Evolutionary conservation across 2,888 invertebrate genomes (phyloP).

Genomic region (Epistrophe eligans): DNA sequence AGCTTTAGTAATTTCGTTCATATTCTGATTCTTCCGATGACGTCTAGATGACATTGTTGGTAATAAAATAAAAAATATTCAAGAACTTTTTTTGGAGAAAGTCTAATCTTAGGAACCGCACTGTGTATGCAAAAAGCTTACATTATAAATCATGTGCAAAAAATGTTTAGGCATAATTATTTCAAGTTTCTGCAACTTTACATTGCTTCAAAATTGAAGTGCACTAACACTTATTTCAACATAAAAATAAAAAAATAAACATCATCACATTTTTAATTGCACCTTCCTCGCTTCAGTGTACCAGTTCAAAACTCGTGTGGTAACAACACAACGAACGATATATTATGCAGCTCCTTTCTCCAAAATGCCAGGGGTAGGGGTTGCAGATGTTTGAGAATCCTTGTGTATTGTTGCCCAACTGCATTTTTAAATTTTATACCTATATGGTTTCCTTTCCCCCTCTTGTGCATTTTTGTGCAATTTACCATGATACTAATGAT

Average conservation of each 20-base stretch:
- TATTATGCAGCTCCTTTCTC: constrained; percentile 21
- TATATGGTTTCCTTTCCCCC: constrained; percentile 23
- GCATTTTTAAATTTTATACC: constrained; percentile 55
- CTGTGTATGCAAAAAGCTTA: no score
- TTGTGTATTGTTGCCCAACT: constrained; percentile 71
- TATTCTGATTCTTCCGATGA: no score
- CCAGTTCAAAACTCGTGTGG: constrained; percentile 6
- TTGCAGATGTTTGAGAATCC: constrained; percentile 62
- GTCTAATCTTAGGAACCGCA: no score
- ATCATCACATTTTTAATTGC: constrained; percentile 36
- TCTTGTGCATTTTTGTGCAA: neutral
- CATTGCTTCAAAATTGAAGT: neutral
- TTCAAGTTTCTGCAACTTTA: constrained; percentile 4
- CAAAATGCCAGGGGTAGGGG: constrained; percentile 29
- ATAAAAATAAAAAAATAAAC: neutral
- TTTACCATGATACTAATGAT: constrained; percentile 47
- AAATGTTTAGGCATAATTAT: neutral
- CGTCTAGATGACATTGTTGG: no score
- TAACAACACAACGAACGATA: constrained; percentile 38
- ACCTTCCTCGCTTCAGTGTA: constrained; percentile 26
- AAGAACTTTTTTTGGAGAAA: no score
- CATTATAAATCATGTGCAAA: no score
- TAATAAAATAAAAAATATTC: no score
- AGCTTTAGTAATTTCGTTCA: no score
- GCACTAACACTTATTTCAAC: constrained; percentile 10